Evolutionary conservation across 2,888 invertebrate genomes (phyloP).

Genomic region (Leptogaster cylindrica): DNA sequence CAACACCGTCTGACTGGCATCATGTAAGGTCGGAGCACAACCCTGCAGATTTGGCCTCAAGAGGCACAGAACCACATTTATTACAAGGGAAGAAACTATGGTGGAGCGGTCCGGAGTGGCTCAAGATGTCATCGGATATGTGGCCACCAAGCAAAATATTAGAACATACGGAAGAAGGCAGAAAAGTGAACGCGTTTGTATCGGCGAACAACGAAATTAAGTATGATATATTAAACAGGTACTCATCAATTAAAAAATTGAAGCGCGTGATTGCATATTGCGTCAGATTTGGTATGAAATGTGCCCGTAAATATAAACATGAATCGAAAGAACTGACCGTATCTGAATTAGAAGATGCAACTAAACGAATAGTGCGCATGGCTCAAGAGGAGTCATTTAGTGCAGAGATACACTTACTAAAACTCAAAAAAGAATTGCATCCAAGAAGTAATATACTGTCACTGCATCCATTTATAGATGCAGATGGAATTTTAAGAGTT

Average conservation of each 20-base stretch:
- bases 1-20: not conserved
- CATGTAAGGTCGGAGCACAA: not conserved
- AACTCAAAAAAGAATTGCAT: not conserved
- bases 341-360: not conserved
- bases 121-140: not conserved
- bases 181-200: not conserved
- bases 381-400: not conserved
- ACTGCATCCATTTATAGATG: not conserved
- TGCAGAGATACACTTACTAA: not conserved
- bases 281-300: not conserved
- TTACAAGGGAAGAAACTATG: not conserved
- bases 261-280: not conserved
- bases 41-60: not conserved
- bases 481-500: not conserved
- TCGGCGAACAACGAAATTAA: not conserved
- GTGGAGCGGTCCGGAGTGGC: not conserved
- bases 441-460: slow-evolving; percentile 4
- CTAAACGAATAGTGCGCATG: not conserved
- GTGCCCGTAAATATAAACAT: not conserved
- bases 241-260: not conserved
- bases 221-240: not conserved
- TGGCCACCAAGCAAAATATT: not conserved
- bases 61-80: not conserved
- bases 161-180: not conserved
- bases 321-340: not conserved